phyloP scores from a whole-genome alignment of 2,888 invertebrate genomes.

The Leptogaster cylindrica region DNA sequence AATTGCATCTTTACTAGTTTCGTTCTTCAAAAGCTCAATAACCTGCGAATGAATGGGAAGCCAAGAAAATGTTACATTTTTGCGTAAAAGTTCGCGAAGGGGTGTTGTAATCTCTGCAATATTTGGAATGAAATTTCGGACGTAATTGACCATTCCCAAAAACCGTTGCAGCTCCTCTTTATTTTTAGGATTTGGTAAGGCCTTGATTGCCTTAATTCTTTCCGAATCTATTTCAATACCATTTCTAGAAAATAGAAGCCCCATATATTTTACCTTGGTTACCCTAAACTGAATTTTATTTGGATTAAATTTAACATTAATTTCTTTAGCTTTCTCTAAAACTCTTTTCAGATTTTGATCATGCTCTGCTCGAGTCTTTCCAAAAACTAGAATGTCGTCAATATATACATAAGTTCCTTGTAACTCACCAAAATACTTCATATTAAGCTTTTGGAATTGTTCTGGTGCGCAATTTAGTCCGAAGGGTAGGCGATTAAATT shows the following conservation, averaged over 20 bases:
- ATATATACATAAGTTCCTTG: conserved; percentile 17
- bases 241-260: conserved; percentile 17
- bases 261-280: conserved; percentile 18
- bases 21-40: background rate
- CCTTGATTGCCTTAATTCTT: conserved; percentile 17
- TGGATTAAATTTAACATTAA: conserved; percentile 38
- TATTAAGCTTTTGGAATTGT: conserved; percentile 34
- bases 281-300: conserved; percentile 18
- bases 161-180: conserved; percentile 40
- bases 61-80: conserved; percentile 19
- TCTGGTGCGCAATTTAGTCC: conserved; percentile 42
- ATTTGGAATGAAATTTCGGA: conserved; percentile 29
- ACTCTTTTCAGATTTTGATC: too few species aligned
- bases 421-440: conserved; percentile 2
- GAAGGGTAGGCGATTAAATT: conserved; percentile 40
- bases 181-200: conserved; percentile 8
- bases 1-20: too few species aligned
- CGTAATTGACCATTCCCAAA: conserved; percentile 33
- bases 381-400: conserved; percentile 28
- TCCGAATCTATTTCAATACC: conserved; percentile 17
- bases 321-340: conserved; percentile 7
- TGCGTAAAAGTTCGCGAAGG: conserved; percentile 28
- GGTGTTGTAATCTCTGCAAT: conserved; percentile 18
- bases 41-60: background rate
- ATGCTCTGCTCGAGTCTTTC: background rate